phyloP scores from a whole-genome alignment of 2,797 vertebrate species.

The Arctocebus calabarensis region DNA sequence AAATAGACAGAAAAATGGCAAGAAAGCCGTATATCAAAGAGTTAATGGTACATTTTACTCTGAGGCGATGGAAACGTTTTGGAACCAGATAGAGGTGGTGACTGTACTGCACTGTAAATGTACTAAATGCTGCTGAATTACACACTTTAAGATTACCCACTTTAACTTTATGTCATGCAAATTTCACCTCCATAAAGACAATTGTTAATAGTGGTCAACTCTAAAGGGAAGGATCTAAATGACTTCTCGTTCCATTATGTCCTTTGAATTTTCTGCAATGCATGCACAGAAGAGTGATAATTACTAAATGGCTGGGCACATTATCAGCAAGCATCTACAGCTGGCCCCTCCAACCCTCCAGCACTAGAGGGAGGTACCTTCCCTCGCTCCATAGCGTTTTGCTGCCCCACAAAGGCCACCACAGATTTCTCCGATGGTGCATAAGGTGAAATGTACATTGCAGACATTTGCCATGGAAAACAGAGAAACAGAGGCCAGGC shows the following conservation, averaged over 20 bases:
- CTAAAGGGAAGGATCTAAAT: background rate
- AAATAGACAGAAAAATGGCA: background rate
- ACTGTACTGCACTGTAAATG: background rate
- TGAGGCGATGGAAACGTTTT: background rate
- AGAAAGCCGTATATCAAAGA: background rate
- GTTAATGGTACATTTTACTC: background rate
- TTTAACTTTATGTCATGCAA: background rate
- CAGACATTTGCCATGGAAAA: background rate
- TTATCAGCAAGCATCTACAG: background rate
- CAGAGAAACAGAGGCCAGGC: rapidly evolving
- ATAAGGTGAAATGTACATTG: background rate
- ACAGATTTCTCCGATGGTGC: background rate
- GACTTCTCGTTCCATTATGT: background rate
- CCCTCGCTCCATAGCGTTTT: background rate
- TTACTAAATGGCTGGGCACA: background rate
- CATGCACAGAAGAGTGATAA: background rate
- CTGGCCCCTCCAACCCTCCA: rapidly evolving
- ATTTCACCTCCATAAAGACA: background rate
- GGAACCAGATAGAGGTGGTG: background rate
- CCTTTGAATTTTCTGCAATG: background rate
- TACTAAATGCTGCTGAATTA: background rate
- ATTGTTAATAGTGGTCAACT: too few relatives aligned
- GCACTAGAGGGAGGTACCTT: background rate
- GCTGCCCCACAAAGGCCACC: background rate
- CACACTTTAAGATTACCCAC: background rate